Evolutionary conservation across 2,888 invertebrate genomes (phyloP).

Genomic region (Drosophila affinis): DNA sequence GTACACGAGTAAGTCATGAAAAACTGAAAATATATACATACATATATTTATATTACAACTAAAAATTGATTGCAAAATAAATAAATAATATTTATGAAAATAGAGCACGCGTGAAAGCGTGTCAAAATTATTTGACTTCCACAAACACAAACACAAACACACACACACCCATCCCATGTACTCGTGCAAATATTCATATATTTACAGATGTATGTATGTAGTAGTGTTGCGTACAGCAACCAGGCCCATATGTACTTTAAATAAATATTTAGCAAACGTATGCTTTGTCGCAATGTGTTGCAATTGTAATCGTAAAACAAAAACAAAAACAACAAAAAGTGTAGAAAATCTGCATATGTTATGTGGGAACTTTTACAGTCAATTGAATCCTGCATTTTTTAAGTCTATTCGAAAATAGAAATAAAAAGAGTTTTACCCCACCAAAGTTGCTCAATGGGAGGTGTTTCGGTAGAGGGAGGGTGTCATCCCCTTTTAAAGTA

Average conservation of each 20-base stretch:
- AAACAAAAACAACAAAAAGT: constrained; percentile 15
- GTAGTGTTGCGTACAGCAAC: constrained; percentile 32
- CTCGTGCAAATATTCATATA: constrained; percentile 32
- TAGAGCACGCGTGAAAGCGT: constrained; percentile 42
- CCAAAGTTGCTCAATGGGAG: constrained; percentile 1
- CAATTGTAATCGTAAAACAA: constrained; percentile 36
- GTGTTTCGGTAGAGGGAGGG: neutral
- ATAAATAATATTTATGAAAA: constrained; percentile 58
- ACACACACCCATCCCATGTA: constrained; percentile 3
- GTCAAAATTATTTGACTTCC: constrained; percentile 41
- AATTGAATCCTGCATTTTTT: constrained; percentile 65
- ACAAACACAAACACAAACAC: constrained; percentile 20
- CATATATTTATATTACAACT: neutral
- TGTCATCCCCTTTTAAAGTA: constrained; percentile 11
- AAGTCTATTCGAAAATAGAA: constrained; percentile 44
- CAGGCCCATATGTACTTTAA: constrained; percentile 48
- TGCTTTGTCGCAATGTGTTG: constrained; percentile 38
- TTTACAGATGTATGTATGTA: constrained; percentile 24
- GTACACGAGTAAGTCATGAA: constrained; percentile 15
- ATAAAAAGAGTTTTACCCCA: constrained; percentile 36
- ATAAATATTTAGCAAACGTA: constrained; percentile 54
- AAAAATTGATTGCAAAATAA: constrained; percentile 56
- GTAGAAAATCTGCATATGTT: constrained; percentile 51
- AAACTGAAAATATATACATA: neutral
- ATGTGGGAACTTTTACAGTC: constrained; percentile 52